These are phyloP conservation scores for Siphamia tubifer DNA, from an alignment of 2,113 vertebrate species.

Conservation along the genomic window DNA sequence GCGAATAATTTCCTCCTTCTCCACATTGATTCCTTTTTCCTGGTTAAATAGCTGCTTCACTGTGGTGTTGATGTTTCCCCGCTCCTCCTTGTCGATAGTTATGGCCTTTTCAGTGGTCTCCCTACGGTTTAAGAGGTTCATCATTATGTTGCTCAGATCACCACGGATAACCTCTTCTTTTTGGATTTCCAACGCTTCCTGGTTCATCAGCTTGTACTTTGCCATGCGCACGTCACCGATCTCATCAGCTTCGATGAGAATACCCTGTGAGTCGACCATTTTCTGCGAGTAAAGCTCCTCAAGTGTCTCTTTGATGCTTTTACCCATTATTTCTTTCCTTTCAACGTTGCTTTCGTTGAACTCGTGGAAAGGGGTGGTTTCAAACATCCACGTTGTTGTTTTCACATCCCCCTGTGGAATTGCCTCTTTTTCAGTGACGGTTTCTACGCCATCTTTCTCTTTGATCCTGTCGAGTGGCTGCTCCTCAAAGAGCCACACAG, in stretches of 20 bases:
- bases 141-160: conserved; percentile 88
- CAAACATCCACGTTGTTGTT: conserved; percentile 92
- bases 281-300: conserved; percentile 87
- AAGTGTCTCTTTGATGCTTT: conserved; percentile 88
- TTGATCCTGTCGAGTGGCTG: conserved; percentile 86
- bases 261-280: conserved; percentile 88
- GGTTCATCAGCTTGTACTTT: conserved; percentile 90
- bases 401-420: conserved; percentile 89
- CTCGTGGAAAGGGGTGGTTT: conserved; percentile 85
- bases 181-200: conserved; percentile 86
- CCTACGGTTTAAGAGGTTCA: conserved; percentile 85
- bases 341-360: conserved; percentile 84
- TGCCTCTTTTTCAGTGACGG: conserved; percentile 78
- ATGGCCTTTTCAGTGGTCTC: conserved; percentile 78
- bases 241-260: conserved; percentile 90
- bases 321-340: conserved; percentile 86
- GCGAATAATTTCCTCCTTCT: conserved; percentile 85
- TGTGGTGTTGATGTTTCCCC: conserved; percentile 85
- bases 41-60: conserved; percentile 85
- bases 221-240: conserved; percentile 91
- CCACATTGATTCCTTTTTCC: conserved; percentile 75
- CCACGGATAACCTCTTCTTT: conserved; percentile 86
- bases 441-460: conserved; percentile 75
- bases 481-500: conserved; percentile 94
- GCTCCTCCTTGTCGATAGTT: conserved; percentile 84